Evolutionary conservation across 1,140 invertebrate genomes (phyloP), one percentile per base, ranked within the genome.

Genomic region (Coenobita brevimanus): DNA sequence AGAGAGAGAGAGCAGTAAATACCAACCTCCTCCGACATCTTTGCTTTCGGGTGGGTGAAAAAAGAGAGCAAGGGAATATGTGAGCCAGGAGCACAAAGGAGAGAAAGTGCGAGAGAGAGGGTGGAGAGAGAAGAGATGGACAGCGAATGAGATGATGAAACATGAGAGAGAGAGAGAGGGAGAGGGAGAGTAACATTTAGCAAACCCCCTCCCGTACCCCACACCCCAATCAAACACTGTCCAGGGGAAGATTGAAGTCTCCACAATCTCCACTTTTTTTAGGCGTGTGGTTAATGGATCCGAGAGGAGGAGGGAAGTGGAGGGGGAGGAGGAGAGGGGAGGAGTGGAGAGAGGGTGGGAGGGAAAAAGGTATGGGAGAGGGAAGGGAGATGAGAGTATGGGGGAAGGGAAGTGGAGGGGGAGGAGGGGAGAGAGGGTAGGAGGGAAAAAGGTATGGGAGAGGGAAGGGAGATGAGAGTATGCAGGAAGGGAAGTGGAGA

Each of bases 261-360:
- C 73, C 36, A 24, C 21, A 76, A 46, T 46, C 73, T 43, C 73
- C 0, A 46, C 10, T 76, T 76, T 76, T 76, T 76, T 30, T 38
- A 27, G 33, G 73, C 46, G 33, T 76, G 41, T 76, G 43, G 73
- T 76, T 76, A 76, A 76, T 76, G 73, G 73, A 76, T 76, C 73
- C n/a, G 73, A 38, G 73, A 76, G 62, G 13, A 27, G 41, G 38
- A 43, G 64, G 62, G 38, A 15, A 38, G 17, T 4, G 6, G 8
- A 60, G 3, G 64, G 10, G n/a, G 36, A 10, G 80, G n/a, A 69
- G 36, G 62, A 41, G 0, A 64, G 60, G 10, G 41, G 30, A 60
- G 41, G 41, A 24, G 24, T 71, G 36, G 21, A 71, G 67, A 38
- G 8, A 27, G 67, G 41, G 36, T 10, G 27, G 73, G 17, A 15